Percentiles rank a stretch among this genome's conserved stretches.
These are phyloP conservation scores for Rhagonycha fulva DNA, from an alignment of 2,888 invertebrate genomes.

Conservation along the genomic window DNA sequence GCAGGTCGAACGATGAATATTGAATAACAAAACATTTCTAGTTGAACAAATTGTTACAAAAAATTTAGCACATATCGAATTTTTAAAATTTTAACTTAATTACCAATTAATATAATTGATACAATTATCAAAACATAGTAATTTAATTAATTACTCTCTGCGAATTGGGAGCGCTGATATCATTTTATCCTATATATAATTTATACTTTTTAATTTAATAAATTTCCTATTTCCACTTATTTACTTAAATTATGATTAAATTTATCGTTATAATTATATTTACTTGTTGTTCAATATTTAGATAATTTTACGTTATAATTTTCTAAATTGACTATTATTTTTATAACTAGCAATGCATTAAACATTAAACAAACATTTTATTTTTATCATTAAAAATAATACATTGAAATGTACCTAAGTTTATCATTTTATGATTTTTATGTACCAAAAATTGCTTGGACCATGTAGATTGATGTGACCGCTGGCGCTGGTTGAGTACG, in stretches of 20 bases:
- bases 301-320: neutral
- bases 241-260: neutral
- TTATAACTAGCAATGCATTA: no score
- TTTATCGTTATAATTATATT: neutral
- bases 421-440: no score
- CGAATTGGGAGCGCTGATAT: neutral
- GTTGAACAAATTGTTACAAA: neutral
- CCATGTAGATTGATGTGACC: no score
- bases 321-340: neutral
- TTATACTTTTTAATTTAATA: neutral
- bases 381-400: neutral
- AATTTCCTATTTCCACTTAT: neutral
- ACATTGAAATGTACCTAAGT: no score
- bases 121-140: neutral
- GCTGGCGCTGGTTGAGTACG: no score
- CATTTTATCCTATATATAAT: neutral
- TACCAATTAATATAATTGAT: neutral
- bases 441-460: no score
- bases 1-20: neutral
- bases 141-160: neutral
- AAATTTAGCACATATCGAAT: neutral
- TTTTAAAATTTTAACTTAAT: neutral
- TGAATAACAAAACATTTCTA: neutral
- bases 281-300: neutral
- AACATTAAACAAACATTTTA: neutral